Percentiles rank a stretch among this genome's conserved stretches.
Conservation (phyloP, 2,888 invertebrate species). For the Erebia ligea region DNA sequence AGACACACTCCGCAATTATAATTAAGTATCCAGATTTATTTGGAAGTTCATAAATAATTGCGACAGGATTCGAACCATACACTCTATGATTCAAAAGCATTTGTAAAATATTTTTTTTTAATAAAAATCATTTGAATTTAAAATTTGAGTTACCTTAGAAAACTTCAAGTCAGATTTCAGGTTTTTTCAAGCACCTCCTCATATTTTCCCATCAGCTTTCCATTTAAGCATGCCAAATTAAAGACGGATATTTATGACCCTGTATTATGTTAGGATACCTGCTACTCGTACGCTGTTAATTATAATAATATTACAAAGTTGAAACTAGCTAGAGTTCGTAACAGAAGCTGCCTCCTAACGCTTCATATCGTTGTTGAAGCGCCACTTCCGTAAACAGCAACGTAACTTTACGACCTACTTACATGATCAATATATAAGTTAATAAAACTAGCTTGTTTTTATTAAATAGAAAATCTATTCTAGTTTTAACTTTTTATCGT, state of each 20-base stretch:
- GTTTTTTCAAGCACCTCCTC: no score
- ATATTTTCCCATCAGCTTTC: not conserved
- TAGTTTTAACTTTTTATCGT: no score
- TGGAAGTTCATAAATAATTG: no score
- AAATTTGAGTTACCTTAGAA: no score
- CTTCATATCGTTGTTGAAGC: slow-evolving; percentile 20
- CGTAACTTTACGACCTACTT: slow-evolving; percentile 30
- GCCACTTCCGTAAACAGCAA: slow-evolving; percentile 21
- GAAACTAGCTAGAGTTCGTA: slow-evolving; percentile 14
- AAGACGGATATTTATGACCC: slow-evolving; percentile 1
- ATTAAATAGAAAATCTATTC: no score
- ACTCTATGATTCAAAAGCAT: no score
- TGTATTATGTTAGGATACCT: slow-evolving; percentile 17
- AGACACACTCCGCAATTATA: no score
- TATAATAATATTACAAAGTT: slow-evolving; percentile 26
- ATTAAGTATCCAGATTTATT: no score
- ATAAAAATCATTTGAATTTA: no score
- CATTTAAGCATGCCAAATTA: not conserved
- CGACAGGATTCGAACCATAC: no score
- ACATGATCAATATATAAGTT: slow-evolving; percentile 11
- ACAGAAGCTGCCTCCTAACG: slow-evolving; percentile 19
- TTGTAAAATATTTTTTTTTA: no score
- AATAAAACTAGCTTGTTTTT: not conserved
- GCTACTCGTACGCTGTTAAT: slow-evolving; percentile 9
- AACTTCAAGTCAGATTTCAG: no score